Base-by-base conservation (phyloP, 2,888 invertebrate genomes). In the Aleiodes leptofemur region DNA sequence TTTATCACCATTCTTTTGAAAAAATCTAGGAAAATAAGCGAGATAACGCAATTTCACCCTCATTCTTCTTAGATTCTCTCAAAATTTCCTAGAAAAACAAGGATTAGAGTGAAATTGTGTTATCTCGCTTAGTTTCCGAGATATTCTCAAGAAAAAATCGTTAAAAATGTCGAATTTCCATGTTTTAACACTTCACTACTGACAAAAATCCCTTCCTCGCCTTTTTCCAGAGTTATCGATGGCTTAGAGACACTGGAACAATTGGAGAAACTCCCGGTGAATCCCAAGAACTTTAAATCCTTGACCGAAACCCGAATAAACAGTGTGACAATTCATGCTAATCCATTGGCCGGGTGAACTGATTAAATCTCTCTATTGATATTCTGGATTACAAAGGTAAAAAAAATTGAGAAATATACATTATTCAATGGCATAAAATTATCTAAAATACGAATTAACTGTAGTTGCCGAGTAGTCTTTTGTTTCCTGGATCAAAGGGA, bases 191-290 rank as follows among this genome's bases (percentile, higher is more conserved):
- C 23, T 23, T 23, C 23, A 2, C 23, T 23, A 23, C 23, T 23
- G 23, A 23, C 23, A 23, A 23, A 34, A 34, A 34, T 34, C 31
- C 8, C 1, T 50, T 66, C 23, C 23, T 23, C 11, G 13, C 34
- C 16, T 43, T 83, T 78, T 92, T 93, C 74, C 91, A 98, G 98
- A 86, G 94, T 99, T 0, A 99, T 99, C 83, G 99, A 99, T 91
- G 99, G 99, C 3, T 94, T 98, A 87, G 98, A 99, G 88, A 94
- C 96, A 0, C 91, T 99, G 51, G 99, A 99, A 89, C 98, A 98
- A 86, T 91, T 99, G 80, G 99, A 99, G 90, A 98, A 98, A 89
- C 91, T 97, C 78, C 94, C 96, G 70, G 98, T 99, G 0, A 97
- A 98, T 90, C 95, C 97, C 4, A 99, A 98, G 90, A 97, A 95